Percentiles rank a stretch among this genome's conserved stretches.
Evolutionary conservation across 2,797 vertebrate species (phyloP).

Genomic region (Strix occidentalis): DNA sequence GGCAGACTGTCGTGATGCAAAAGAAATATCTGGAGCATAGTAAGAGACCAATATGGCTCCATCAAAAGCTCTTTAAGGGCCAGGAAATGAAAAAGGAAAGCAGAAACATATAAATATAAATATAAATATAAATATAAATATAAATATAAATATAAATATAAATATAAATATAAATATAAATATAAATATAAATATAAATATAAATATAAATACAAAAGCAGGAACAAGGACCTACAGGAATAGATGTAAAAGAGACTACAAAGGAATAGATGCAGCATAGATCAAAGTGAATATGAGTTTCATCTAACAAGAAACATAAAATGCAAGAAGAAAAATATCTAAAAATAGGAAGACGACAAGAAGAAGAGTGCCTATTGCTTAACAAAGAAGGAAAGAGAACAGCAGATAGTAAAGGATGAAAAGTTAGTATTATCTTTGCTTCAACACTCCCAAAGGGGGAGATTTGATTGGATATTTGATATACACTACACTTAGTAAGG

Average conservation of each 20-base stretch:
- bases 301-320: not conserved
- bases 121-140: not conserved
- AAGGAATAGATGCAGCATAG: not conserved
- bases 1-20: not conserved
- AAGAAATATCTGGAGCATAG: not conserved
- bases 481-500: not conserved
- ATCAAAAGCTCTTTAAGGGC: not conserved
- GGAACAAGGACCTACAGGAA: not conserved
- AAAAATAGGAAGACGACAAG: not conserved
- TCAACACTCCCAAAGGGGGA: not conserved
- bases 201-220: not conserved
- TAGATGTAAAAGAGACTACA: not conserved
- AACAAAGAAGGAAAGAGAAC: not conserved
- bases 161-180: not conserved
- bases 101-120: not conserved
- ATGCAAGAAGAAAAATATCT: not conserved
- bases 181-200: not conserved
- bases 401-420: not conserved
- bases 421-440: not conserved
- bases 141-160: not conserved
- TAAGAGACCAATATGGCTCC: not conserved
- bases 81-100: not conserved
- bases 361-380: not conserved
- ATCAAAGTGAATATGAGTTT: not conserved
- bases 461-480: not conserved